Conservation (phyloP, 2,113 vertebrate genomes). For the Indri indri region DNA sequence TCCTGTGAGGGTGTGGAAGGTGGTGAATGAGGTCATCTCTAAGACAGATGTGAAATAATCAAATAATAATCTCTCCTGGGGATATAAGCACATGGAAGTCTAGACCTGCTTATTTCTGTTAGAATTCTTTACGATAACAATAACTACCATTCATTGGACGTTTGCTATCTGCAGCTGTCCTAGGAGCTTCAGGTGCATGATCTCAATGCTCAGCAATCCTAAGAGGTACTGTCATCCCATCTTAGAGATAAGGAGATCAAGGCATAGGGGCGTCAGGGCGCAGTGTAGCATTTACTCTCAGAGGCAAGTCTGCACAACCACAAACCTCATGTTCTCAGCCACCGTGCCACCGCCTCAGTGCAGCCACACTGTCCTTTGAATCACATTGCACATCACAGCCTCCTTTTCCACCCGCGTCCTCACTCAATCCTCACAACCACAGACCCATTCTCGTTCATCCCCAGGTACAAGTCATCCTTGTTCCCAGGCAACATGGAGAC, state of each 20-base stretch:
- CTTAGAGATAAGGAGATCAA: not conserved
- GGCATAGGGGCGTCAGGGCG: not conserved
- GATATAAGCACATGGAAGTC: not conserved
- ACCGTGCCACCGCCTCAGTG: rapidly evolving
- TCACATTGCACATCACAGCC: not conserved
- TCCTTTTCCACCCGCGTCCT: not conserved
- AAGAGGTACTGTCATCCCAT: not conserved
- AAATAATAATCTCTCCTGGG: not conserved
- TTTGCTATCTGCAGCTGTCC: not conserved
- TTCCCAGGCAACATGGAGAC: slow-evolving; percentile 88
- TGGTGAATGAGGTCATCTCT: not conserved
- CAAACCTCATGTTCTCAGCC: not conserved
- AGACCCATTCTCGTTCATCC: not conserved
- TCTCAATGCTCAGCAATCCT: not conserved
- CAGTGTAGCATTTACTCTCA: not conserved
- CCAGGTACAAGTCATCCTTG: slow-evolving; percentile 89
- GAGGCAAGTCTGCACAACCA: not conserved
- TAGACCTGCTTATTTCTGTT: not conserved
- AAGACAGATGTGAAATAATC: not conserved
- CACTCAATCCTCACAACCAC: not conserved
- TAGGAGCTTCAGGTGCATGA: not conserved
- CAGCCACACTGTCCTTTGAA: not conserved
- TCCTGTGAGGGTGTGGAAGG: not conserved
- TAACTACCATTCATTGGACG: not conserved
- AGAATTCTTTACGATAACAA: not conserved